Evolutionary conservation across 2,113 vertebrate genomes (phyloP).

Genomic region (Pomatorhinus ruficollis): DNA sequence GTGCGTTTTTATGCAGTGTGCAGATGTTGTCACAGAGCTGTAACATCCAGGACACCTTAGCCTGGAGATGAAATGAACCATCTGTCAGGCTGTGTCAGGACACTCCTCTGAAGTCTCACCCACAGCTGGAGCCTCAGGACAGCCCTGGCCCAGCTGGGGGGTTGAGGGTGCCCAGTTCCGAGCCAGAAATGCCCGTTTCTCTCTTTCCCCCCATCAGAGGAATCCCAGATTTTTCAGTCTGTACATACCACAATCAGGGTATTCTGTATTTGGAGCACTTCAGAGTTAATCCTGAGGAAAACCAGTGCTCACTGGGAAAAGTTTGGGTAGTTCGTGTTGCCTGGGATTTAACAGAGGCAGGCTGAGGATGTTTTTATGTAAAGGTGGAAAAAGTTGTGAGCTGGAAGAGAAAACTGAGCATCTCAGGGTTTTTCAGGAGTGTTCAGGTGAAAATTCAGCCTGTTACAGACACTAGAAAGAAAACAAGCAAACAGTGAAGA

Average conservation of each 20-base stretch:
- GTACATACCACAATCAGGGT: accelerated
- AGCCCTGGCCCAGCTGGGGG: background rate
- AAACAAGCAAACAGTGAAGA: background rate
- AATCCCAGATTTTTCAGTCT: background rate
- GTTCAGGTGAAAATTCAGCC: background rate
- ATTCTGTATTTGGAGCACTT: background rate
- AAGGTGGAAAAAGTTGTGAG: background rate
- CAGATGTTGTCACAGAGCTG: background rate
- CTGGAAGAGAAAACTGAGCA: background rate
- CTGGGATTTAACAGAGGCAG: background rate
- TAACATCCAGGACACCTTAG: accelerated
- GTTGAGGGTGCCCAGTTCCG: background rate
- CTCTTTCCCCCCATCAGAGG: accelerated
- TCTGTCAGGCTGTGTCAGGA: background rate
- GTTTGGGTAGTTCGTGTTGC: background rate
- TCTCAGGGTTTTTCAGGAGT: background rate
- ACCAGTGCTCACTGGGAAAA: background rate
- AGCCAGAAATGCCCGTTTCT: background rate
- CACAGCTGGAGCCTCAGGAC: background rate
- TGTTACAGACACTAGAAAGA: background rate
- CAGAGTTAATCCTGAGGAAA: background rate
- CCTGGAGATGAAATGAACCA: background rate
- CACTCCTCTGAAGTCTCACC: background rate
- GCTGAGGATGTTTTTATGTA: background rate
- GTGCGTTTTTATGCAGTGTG: background rate